phyloP scores from a whole-genome alignment of 2,888 invertebrate genomes.

The Scotopteryx bipunctaria region DNA sequence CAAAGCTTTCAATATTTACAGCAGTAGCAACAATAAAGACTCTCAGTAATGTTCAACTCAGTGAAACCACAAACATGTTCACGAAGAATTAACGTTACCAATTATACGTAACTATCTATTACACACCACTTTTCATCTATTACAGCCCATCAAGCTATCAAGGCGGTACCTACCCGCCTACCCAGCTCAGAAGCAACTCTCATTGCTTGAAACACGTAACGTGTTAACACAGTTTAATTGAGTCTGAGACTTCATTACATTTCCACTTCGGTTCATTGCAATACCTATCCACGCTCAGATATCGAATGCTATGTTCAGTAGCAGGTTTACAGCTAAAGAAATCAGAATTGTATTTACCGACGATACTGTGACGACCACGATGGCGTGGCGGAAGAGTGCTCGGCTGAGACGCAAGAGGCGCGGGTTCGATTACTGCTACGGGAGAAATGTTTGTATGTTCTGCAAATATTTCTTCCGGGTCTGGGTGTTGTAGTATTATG shows the following conservation, averaged over 20 bases:
- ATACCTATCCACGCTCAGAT: background rate
- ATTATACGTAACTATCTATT: no score
- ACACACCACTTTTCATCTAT: background rate
- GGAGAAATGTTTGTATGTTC: no score
- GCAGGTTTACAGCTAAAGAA: no score
- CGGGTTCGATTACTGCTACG: no score
- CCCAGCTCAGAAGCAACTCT: slow-evolving; percentile 11
- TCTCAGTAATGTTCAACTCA: background rate
- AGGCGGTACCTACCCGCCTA: background rate
- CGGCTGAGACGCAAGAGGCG: no score
- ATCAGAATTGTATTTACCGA: no score
- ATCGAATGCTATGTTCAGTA: no score
- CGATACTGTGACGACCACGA: no score
- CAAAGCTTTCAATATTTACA: no score
- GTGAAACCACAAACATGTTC: background rate
- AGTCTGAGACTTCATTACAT: slow-evolving; percentile 29
- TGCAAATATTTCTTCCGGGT: no score
- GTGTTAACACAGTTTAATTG: slow-evolving; percentile 28
- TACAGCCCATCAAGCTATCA: slow-evolving; percentile 5
- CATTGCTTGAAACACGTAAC: slow-evolving; percentile 8
- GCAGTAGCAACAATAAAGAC: background rate
- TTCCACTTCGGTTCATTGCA: slow-evolving; percentile 13
- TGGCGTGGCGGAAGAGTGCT: no score
- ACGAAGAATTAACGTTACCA: background rate
- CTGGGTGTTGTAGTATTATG: no score